Conservation (phyloP, 1,140 invertebrate species). For the Drosophila kohkoa region DNA sequence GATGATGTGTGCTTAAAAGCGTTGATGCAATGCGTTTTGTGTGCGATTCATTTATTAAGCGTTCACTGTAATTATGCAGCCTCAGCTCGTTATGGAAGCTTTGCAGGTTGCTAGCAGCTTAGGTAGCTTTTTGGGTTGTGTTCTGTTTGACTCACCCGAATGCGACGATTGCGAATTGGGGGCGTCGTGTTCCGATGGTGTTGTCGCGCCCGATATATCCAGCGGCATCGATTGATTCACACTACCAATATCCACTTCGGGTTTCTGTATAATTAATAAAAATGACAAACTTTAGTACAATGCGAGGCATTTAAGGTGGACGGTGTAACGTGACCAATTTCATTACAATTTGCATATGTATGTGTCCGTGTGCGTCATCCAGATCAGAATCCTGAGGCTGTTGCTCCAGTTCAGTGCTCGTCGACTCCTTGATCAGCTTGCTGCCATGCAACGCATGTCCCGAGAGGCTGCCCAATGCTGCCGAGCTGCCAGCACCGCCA, state of each 20-base stretch:
- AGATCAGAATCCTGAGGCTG: slow-evolving; percentile 83
- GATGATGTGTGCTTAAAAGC: neutral
- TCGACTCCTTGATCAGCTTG: slow-evolving; percentile 79
- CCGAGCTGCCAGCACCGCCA: slow-evolving; percentile 48
- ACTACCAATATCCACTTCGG: slow-evolving; percentile 81
- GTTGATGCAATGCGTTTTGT: neutral
- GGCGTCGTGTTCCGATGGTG: slow-evolving; percentile 83
- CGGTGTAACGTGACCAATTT: slow-evolving; percentile 73
- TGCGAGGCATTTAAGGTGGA: neutral
- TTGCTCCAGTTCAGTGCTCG: slow-evolving; percentile 72
- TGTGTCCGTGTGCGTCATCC: slow-evolving; percentile 77
- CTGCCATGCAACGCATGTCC: slow-evolving; percentile 76
- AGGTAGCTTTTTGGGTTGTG: neutral
- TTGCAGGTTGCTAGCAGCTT: neutral
- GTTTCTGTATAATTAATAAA: slow-evolving; percentile 69
- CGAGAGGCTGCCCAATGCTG: slow-evolving; percentile 56
- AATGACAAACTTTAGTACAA: slow-evolving; percentile 50
- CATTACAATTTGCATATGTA: slow-evolving; percentile 85
- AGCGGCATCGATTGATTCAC: slow-evolving; percentile 83
- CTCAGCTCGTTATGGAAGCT: neutral
- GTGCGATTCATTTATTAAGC: slow-evolving; percentile 30
- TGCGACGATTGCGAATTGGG: slow-evolving; percentile 84
- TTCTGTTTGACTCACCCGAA: slow-evolving; percentile 68
- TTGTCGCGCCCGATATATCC: slow-evolving; percentile 83
- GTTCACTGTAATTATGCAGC: neutral